Base-by-base conservation (phyloP, 2,113 vertebrate genomes). In the Meleagris gallopavo region DNA sequence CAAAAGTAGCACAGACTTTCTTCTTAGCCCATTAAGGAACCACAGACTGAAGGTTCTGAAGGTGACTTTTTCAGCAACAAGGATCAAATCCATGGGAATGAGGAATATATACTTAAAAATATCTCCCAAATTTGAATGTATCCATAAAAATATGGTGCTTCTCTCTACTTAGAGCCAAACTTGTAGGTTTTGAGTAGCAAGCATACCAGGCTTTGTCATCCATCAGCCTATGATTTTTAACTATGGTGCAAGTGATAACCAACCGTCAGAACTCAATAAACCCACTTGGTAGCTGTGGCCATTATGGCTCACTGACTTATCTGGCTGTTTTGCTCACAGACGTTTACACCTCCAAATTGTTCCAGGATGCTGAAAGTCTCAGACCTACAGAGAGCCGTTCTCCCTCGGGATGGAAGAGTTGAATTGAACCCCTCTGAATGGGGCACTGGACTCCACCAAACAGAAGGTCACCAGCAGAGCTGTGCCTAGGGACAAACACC, bases 371-470 rank as follows among this genome's bases (percentile, higher is more conserved):
- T 84, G 69, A 78, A 60, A 13, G 19, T 78, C 34, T 17, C 52
- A 75, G 41, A 54, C 64, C 29, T 86, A 4, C 2, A 38, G 57
- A 75, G 22, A 83, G n/a, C 30, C 10, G 11, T 69, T 70, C 38
- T 45, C 32, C 16, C 70, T 50, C 20, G 38, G 43, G 77, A 69
- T 43, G 46, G 81, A 73, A 43, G 46, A 7, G 27, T 30, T 30
- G 27, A 54, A 19, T 0, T 6, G 72, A 69, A 61, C 22, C 8
- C 18, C 0, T 0, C 27, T 88, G 48, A 85, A 82, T 3, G 20
- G 11, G 11, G 25, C 50, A 21, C 32, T 76, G 13, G 34, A 43
- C 21, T 52, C 18, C 36, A 30, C 38, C 48, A 65, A 90, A 70
- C 10, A 83, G 61, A 60, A 4, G 21, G 50, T 29, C 88, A 74